Evolutionary conservation across 2,888 invertebrate genomes (phyloP).

Genomic region (Drosophila trichaetosa): DNA sequence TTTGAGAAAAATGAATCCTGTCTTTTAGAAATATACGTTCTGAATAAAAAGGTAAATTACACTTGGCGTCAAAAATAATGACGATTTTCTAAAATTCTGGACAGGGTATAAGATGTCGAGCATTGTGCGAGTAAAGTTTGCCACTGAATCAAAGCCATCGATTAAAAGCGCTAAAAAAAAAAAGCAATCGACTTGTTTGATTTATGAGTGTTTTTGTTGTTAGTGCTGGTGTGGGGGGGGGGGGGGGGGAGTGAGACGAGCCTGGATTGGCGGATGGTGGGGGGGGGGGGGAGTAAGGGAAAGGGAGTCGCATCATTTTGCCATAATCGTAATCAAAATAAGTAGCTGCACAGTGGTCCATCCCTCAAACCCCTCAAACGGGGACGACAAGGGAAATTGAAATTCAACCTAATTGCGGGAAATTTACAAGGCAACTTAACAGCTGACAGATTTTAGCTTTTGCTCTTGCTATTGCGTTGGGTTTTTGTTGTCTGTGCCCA

Average conservation of each 20-base stretch:
- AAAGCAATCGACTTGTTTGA: slow-evolving; percentile 50
- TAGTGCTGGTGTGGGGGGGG: too few relatives aligned
- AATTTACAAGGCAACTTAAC: slow-evolving; percentile 80
- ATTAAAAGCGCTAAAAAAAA: slow-evolving; percentile 29
- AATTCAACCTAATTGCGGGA: slow-evolving; percentile 83
- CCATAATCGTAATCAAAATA: slow-evolving; percentile 73
- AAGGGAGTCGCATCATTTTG: slow-evolving; percentile 20
- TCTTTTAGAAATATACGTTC: neutral
- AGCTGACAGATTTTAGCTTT: slow-evolving; percentile 71
- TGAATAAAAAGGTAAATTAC: neutral
- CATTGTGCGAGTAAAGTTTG: slow-evolving; percentile 18
- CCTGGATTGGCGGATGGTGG: neutral
- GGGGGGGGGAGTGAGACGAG: neutral
- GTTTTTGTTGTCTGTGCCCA: slow-evolving; percentile 37
- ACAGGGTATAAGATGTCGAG: slow-evolving; percentile 2
- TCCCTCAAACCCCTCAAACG: neutral
- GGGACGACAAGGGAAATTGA: slow-evolving; percentile 72
- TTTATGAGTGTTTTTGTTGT: slow-evolving; percentile 41
- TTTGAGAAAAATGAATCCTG: neutral
- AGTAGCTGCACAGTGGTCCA: slow-evolving; percentile 50
- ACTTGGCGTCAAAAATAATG: neutral
- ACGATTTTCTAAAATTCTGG: neutral
- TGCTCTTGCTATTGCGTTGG: slow-evolving; percentile 6
- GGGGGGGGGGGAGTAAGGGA: neutral
- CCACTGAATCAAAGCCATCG: slow-evolving; percentile 26